These are phyloP conservation scores for Thereva unica DNA, from an alignment of 2,888 invertebrate genomes.

Conservation along the genomic window DNA sequence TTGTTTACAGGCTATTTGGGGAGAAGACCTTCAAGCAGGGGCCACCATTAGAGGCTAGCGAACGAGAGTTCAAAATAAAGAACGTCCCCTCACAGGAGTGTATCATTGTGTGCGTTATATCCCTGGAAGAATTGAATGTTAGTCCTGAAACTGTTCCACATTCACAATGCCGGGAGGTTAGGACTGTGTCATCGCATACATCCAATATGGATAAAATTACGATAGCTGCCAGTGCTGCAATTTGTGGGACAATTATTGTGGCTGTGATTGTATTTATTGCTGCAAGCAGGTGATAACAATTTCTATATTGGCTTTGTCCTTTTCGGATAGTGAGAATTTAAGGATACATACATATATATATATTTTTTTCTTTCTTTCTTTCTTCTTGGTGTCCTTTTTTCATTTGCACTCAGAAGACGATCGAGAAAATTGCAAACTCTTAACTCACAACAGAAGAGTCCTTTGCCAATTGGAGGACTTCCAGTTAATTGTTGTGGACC, in stretches of 20 bases:
- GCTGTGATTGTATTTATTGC: constrained; percentile 89
- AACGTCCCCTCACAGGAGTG: constrained; percentile 93
- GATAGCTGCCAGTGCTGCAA: constrained; percentile 89
- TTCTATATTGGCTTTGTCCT: background rate
- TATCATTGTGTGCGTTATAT: constrained; percentile 90
- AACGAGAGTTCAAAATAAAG: constrained; percentile 89
- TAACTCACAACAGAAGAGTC: constrained; percentile 67
- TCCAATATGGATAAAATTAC: constrained; percentile 95
- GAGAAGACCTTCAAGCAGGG: constrained; percentile 89
- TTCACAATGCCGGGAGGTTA: constrained; percentile 85
- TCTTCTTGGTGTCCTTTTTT: constrained; percentile 7
- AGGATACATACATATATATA: constrained; percentile 1
- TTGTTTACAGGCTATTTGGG: constrained; percentile 86
- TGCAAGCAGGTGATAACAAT: constrained; percentile 65
- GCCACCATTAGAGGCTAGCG: constrained; percentile 85
- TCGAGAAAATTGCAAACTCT: constrained; percentile 76
- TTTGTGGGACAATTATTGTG: constrained; percentile 88
- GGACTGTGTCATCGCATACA: constrained; percentile 79
- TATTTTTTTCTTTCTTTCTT: constrained; percentile 11
- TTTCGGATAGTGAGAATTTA: too few species aligned
- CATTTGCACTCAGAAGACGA: constrained; percentile 61
- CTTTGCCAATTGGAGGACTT: constrained; percentile 71
- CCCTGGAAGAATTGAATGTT: constrained; percentile 84
- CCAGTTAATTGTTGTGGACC: constrained; percentile 82
- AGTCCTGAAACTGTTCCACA: constrained; percentile 85